Percentiles rank a stretch among this genome's conserved stretches.
Conservation (phyloP, 2,888 invertebrate genomes). For the Xylocampa areola region DNA sequence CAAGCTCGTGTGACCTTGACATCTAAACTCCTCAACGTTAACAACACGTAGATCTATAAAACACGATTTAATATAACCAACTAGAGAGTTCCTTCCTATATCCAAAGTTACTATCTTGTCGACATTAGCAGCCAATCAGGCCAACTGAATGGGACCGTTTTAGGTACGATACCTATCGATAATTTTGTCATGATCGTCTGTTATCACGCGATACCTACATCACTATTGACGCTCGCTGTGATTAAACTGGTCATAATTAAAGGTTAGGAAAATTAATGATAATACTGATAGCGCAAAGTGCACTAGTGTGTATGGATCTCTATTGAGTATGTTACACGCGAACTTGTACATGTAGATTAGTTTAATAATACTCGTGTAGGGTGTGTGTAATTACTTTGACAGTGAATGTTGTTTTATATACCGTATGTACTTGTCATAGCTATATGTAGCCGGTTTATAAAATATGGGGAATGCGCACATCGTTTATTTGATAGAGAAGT, state of each 20-base stretch:
- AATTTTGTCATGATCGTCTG: conserved; percentile 70
- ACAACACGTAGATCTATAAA: too few species aligned
- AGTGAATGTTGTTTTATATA: background rate
- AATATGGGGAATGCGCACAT: too few species aligned
- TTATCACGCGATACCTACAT: conserved; percentile 76
- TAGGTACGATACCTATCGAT: conserved; percentile 72
- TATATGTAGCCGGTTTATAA: too few species aligned
- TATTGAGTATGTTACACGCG: conserved; percentile 32
- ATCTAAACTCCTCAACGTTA: too few species aligned
- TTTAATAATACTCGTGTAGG: background rate
- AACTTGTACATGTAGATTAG: conserved; percentile 5
- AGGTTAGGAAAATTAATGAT: conserved; percentile 57
- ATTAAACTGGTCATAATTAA: conserved; percentile 61
- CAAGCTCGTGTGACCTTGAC: too few species aligned
- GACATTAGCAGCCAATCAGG: conserved; percentile 70
- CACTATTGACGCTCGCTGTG: conserved; percentile 65
- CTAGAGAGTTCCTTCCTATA: conserved; percentile 47
- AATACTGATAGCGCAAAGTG: conserved; percentile 35
- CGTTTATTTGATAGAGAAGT: too few species aligned
- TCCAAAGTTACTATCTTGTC: conserved; percentile 66
- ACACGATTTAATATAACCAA: too few species aligned
- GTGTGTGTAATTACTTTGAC: conserved; percentile 2
- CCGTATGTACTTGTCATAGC: background rate
- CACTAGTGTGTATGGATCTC: conserved; percentile 27
- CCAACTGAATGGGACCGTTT: conserved; percentile 62